These are phyloP conservation scores for Cinclus mexicanus DNA, from an alignment of 2,113 vertebrate species.

Conservation along the genomic window DNA sequence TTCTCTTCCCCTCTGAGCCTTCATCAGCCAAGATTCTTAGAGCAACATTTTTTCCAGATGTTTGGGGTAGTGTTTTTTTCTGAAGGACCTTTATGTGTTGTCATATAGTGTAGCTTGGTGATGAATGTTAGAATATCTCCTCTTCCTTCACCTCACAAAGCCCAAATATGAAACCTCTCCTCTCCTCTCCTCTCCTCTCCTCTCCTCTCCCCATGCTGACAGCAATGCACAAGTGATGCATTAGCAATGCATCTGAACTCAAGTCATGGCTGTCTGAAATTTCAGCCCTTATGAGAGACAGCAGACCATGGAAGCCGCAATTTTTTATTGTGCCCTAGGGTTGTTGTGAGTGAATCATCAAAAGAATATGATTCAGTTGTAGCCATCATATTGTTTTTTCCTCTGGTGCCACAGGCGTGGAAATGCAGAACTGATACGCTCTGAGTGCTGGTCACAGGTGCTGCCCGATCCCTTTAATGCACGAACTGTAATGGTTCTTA, in stretches of 20 bases:
- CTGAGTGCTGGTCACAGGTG: not conserved
- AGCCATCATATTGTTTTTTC: not conserved
- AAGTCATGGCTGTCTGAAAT: slow-evolving; percentile 27
- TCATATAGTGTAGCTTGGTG: not conserved
- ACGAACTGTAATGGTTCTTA: not conserved
- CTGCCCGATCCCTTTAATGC: not conserved
- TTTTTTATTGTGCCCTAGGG: slow-evolving; percentile 45
- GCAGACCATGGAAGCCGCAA: not conserved
- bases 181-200: not conserved
- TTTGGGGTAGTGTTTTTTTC: not conserved
- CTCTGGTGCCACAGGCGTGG: not conserved
- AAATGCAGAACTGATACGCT: slow-evolving; percentile 14
- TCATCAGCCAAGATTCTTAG: not conserved
- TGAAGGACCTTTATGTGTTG: not conserved
- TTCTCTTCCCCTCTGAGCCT: not conserved
- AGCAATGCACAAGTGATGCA: not conserved
- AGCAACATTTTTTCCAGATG: not conserved
- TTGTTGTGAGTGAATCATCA: slow-evolving; percentile 43
- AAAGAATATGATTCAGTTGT: slow-evolving; percentile 30
- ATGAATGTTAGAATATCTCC: not conserved
- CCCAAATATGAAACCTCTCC: not conserved
- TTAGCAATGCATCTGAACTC: not conserved
- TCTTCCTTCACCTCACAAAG: not conserved
- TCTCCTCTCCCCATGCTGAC: not conserved
- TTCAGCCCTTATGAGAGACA: slow-evolving; percentile 27